Conservation (phyloP, 1,140 invertebrate genomes). For the Drosophila punjabiensis region DNA sequence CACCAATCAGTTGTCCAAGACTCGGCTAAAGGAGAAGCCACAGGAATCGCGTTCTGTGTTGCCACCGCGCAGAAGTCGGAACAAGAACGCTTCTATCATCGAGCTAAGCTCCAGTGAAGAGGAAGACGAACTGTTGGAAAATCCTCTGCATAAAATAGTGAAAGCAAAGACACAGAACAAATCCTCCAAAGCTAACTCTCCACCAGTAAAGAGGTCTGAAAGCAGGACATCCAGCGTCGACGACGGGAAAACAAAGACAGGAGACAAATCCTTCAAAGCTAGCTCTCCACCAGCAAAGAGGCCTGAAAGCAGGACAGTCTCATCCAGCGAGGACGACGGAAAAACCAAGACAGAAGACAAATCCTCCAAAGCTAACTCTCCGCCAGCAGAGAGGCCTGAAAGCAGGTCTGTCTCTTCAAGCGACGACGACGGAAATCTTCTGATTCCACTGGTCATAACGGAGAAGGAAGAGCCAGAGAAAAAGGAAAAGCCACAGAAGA, state of each 20-base stretch:
- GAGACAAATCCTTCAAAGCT: background rate
- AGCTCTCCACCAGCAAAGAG: background rate
- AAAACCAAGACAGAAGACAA: background rate
- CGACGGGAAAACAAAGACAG: background rate
- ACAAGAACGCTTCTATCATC: conserved; percentile 60
- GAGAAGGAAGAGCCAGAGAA: background rate
- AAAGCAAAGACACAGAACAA: background rate
- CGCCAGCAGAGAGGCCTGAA: background rate
- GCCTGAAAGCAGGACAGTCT: background rate
- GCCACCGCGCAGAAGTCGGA: conserved; percentile 40
- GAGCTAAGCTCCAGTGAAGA: conserved; percentile 65
- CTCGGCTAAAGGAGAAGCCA: background rate
- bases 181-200: background rate
- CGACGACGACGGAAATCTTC: background rate
- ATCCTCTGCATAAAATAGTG: background rate
- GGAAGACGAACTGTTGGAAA: conserved; percentile 1
- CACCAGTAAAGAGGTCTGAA: background rate
- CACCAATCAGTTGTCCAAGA: background rate
- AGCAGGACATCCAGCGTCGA: background rate
- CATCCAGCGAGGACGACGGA: background rate
- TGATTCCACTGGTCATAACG: background rate
- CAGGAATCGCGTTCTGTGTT: conserved; percentile 4
- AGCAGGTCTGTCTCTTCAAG: background rate
- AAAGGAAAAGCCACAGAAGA: background rate
- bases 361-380: background rate